A percentile compares a stretch with the other conserved stretches of the same genome.
Conservation (phyloP, 2,888 invertebrate species). For the Chrysolina oricalcia region DNA sequence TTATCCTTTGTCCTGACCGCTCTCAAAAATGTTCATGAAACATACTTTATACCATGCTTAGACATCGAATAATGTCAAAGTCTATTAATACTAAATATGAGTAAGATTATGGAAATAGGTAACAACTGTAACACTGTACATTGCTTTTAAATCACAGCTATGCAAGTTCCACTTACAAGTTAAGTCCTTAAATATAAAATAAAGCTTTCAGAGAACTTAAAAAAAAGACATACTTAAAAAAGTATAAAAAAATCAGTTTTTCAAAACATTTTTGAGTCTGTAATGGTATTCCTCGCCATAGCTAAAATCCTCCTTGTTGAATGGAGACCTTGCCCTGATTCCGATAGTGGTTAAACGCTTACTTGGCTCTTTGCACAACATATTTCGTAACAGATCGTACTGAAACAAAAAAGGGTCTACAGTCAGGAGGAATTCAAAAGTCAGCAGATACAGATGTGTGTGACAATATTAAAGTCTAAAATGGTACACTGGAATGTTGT, state of each 20-base stretch:
- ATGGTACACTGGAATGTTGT: too few relatives aligned
- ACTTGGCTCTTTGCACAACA: conserved; percentile 84
- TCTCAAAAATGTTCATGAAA: not conserved
- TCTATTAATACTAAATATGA: not conserved
- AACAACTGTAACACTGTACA: conserved; percentile 21
- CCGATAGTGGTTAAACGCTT: conserved; percentile 85
- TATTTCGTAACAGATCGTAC: conserved; percentile 82
- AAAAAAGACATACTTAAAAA: conserved; percentile 18
- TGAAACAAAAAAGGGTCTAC: conserved; percentile 68
- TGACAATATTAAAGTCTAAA: not conserved
- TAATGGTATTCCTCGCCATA: conserved; percentile 57
- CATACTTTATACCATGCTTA: not conserved
- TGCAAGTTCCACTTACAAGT: conserved; percentile 6
- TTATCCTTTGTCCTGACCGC: not conserved
- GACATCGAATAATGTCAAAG: not conserved
- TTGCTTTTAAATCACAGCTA: conserved; percentile 27
- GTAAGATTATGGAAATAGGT: conserved; percentile 16
- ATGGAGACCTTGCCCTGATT: conserved; percentile 78
- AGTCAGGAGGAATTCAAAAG: conserved; percentile 29
- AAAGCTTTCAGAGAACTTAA: conserved; percentile 13
- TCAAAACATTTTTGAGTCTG: conserved; percentile 49
- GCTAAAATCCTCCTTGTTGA: conserved; percentile 70
- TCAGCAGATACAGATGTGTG: not conserved
- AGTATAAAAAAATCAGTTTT: conserved; percentile 42
- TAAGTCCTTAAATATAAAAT: conserved; percentile 23